Evolutionary conservation across 2,888 invertebrate species (phyloP), one percentile per base, ranked within the genome.

Genomic region (Hypena proboscidalis): DNA sequence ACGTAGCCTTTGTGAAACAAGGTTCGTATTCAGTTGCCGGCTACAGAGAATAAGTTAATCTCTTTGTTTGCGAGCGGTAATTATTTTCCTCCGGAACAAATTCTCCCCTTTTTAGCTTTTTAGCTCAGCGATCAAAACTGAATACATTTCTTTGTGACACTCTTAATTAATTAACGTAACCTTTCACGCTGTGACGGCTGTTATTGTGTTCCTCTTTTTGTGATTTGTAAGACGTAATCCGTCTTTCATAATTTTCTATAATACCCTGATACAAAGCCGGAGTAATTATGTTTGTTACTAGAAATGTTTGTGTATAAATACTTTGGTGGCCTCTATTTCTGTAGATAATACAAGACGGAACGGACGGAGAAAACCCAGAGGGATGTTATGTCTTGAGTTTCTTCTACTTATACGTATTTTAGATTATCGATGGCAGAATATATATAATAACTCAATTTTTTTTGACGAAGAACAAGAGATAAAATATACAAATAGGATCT

Each of bases 11-110:
- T 70, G 69, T 69, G 54, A 62, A 63, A 62, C 66, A 70, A 66
- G 67, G 66, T 67, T 58, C 60, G 64, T 70, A 70, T 73, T 63
- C 64, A 67, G 64, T 62, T 68, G 54, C 57, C 49, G 58, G 52
- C 65, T 51, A 65, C 64, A 46, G 57, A 63, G 58, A 67, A 70
- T 63, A 66, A 66, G 67, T 66, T 67, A 68, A 70, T 72, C 67
- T 67, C 65, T 64, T 67, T 71, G 69, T 74, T 71, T 70, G 69
- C 55, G 54, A 63, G 58, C 63, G 58, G 63, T 67, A 68, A 70
- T 74, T 70, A 70, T 69, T 67, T 72, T 67, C 58, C 62, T 62
- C 48, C 39, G 67, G 35, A 58, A 62, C 56, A 53, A 63, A 66
- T 66, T 53, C 62, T 56, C 59, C 67, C 67, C 63, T 58, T 63